Evolutionary conservation across 2,888 invertebrate genomes (phyloP).

Genomic region (Ichneumoninae sp.): DNA sequence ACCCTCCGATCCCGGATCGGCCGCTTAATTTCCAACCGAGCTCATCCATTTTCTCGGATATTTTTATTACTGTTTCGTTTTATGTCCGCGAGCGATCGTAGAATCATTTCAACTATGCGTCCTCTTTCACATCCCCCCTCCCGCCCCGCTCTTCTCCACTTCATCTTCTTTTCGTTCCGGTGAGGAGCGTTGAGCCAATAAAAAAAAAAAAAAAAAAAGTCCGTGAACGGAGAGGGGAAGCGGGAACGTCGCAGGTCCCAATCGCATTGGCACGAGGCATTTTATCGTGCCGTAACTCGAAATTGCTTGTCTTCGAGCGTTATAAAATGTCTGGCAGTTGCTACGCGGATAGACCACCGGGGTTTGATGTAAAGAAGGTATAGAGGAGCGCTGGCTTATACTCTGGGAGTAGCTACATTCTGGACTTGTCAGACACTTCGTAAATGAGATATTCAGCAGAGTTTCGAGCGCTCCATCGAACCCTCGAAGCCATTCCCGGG

Average conservation of each 20-base stretch:
- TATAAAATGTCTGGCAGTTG: constrained; percentile 75
- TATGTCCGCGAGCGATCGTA: constrained; percentile 61
- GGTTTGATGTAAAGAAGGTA: constrained; percentile 56
- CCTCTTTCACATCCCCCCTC: background rate
- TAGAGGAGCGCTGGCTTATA: constrained; percentile 22
- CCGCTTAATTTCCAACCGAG: constrained; percentile 56
- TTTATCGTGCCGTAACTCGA: constrained; percentile 78
- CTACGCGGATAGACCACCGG: constrained; percentile 28
- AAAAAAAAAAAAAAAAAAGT: constrained; percentile 66
- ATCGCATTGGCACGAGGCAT: constrained; percentile 69
- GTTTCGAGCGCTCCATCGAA: background rate
- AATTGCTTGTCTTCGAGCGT: constrained; percentile 76
- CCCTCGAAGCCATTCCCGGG: background rate
- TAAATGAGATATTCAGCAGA: constrained; percentile 46
- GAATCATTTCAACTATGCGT: constrained; percentile 62
- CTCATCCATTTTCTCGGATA: constrained; percentile 60
- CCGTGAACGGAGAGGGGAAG: constrained; percentile 32
- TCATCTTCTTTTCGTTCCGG: constrained; percentile 20
- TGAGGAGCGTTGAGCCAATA: constrained; percentile 24
- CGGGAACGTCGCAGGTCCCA: constrained; percentile 54
- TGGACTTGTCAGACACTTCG: constrained; percentile 31
- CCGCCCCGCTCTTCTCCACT: constrained; percentile 25
- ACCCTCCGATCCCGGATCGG: constrained; percentile 2
- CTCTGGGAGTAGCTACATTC: constrained; percentile 14
- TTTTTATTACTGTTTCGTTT: constrained; percentile 68